Percentiles rank a stretch among this genome's conserved stretches.
These are phyloP conservation scores for Torymus auratus DNA, from an alignment of 2,888 invertebrate genomes.

Conservation along the genomic window DNA sequence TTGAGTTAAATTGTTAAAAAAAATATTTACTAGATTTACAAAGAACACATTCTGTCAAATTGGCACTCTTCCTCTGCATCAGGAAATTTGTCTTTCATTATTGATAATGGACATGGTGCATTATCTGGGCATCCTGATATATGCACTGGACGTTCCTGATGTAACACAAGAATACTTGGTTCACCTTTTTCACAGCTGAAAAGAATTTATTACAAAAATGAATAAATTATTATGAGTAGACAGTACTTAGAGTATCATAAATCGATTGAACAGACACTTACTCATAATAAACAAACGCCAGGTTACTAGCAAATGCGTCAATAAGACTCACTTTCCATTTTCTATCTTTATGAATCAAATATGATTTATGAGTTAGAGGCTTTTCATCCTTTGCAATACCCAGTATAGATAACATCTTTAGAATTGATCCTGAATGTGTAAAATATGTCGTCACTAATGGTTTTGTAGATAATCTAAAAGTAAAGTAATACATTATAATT, in stretches of 20 bases:
- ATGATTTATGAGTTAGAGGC: slow-evolving; percentile 80
- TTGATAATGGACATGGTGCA: slow-evolving; percentile 81
- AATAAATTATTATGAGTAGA: slow-evolving; percentile 8
- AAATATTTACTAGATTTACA: not conserved
- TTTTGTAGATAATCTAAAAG: slow-evolving; percentile 63
- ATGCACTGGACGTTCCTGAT: slow-evolving; percentile 85
- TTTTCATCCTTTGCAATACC: slow-evolving; percentile 84
- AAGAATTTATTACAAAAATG: slow-evolving; percentile 52
- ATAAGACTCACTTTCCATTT: slow-evolving; percentile 80
- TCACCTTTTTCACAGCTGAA: slow-evolving; percentile 78
- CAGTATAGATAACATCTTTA: slow-evolving; percentile 86
- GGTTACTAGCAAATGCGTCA: slow-evolving; percentile 88
- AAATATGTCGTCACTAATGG: slow-evolving; percentile 84
- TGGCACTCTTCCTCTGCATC: slow-evolving; percentile 82
- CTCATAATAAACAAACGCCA: slow-evolving; percentile 87
- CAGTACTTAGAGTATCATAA: slow-evolving; percentile 6
- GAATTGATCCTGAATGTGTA: slow-evolving; percentile 88
- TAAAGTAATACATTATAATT: not conserved
- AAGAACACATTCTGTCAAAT: slow-evolving; percentile 81
- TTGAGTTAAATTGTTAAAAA: too few relatives aligned
- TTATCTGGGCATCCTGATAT: slow-evolving; percentile 83
- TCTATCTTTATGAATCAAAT: slow-evolving; percentile 76
- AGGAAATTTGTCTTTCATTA: slow-evolving; percentile 79
- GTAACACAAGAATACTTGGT: slow-evolving; percentile 81
- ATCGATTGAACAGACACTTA: slow-evolving; percentile 75